Percentiles rank a stretch among this genome's conserved stretches.
These are phyloP conservation scores for Hypomecis punctinalis DNA, from an alignment of 2,888 invertebrate genomes.

Conservation along the genomic window DNA sequence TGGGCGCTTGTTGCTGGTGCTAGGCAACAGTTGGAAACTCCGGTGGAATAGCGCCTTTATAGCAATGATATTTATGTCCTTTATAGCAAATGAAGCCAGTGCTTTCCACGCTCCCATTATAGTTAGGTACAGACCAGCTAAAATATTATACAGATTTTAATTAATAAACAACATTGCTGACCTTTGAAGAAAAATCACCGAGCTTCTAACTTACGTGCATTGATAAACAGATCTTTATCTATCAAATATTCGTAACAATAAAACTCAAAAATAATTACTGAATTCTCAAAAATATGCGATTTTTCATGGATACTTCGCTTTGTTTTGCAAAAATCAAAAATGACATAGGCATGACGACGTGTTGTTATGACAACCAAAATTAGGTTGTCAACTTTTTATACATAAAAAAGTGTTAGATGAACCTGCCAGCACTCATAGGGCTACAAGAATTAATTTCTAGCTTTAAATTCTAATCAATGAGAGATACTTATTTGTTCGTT, in stretches of 20 bases:
- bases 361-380: slow-evolving; percentile 17
- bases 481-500: slow-evolving; percentile 7
- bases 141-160: no score
- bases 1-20: no score
- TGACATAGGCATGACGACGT: background rate
- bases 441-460: background rate
- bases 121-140: no score
- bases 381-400: slow-evolving; percentile 9
- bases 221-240: background rate
- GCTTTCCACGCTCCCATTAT: no score
- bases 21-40: no score
- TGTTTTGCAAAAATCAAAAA: slow-evolving; percentile 8
- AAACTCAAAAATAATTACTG: slow-evolving; percentile 1
- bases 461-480: background rate
- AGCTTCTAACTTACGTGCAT: background rate
- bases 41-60: no score
- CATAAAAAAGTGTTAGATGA: slow-evolving; percentile 1
- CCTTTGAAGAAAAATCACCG: background rate
- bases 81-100: no score
- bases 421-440: background rate
- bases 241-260: background rate
- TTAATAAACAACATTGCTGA: no score
- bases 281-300: background rate
- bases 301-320: no score
- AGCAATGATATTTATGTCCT: no score